Percentiles rank a stretch among this genome's conserved stretches.
Evolutionary conservation across 2,888 invertebrate species (phyloP).

Genomic region (Tenthredo scrophulariae): DNA sequence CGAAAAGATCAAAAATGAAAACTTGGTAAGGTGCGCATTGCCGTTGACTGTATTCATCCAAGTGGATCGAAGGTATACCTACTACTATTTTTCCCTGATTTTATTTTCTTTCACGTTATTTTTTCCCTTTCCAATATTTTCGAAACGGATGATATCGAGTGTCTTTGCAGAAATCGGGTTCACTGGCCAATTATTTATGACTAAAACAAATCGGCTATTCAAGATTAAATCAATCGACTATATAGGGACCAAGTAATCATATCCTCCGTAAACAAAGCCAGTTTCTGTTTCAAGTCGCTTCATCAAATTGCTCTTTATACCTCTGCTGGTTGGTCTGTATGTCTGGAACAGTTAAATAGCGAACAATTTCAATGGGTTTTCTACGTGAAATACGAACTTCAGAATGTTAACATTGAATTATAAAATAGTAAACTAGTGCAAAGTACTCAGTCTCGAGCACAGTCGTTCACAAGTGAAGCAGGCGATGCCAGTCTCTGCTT

Average conservation of each 20-base stretch:
- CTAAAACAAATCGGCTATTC: not conserved
- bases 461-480: not conserved
- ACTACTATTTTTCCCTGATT: not conserved
- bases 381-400: not conserved
- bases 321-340: not conserved
- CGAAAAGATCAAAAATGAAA: constrained; percentile 35
- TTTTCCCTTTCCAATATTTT: not conserved
- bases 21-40: constrained; percentile 29
- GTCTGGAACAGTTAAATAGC: not conserved
- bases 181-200: not conserved
- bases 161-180: not conserved
- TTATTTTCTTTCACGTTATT: not conserved
- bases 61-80: not conserved
- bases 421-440: not conserved
- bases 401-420: not conserved
- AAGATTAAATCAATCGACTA: not conserved
- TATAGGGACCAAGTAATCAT: not conserved
- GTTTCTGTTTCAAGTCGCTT: not conserved
- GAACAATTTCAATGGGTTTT: not conserved
- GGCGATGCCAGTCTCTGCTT: constrained; percentile 9
- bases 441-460: not conserved
- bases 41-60: not conserved
- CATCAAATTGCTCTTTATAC: not conserved
- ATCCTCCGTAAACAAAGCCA: not conserved
- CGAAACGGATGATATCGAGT: not conserved